Conservation (phyloP, 92 coral and sea anemone species). For the Blastomussa wellsi region DNA sequence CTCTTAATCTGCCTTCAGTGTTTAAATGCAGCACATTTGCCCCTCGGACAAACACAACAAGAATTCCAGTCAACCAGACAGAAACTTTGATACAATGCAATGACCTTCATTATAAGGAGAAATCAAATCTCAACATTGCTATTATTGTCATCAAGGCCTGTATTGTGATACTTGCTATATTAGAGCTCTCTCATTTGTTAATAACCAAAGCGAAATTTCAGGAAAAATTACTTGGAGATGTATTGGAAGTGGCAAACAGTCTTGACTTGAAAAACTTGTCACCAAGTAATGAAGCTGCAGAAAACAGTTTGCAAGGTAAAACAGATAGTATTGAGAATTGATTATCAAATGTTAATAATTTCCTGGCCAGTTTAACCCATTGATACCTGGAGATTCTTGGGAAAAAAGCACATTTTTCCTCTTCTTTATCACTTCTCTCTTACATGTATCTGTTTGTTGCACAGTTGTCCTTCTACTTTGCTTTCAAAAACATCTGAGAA, state of each 20-base stretch:
- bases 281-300: too few relatives aligned
- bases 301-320: too few relatives aligned
- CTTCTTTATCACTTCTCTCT: too few relatives aligned
- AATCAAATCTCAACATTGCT: constrained; percentile 13
- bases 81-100: neutral
- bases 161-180: neutral
- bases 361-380: too few relatives aligned
- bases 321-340: too few relatives aligned
- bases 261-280: too few relatives aligned
- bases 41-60: neutral
- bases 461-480: too few relatives aligned
- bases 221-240: neutral
- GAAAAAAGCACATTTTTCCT: too few relatives aligned
- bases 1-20: neutral
- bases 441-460: too few relatives aligned
- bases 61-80: neutral
- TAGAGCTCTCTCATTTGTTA: neutral
- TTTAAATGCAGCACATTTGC: neutral
- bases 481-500: too few relatives aligned
- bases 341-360: too few relatives aligned
- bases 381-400: too few relatives aligned
- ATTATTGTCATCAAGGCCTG: constrained; percentile 3
- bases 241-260: neutral
- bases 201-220: neutral
- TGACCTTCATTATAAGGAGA: constrained; percentile 25